Evolutionary conservation across 2,888 invertebrate species (phyloP).

Genomic region (Lucinisca nassula): DNA sequence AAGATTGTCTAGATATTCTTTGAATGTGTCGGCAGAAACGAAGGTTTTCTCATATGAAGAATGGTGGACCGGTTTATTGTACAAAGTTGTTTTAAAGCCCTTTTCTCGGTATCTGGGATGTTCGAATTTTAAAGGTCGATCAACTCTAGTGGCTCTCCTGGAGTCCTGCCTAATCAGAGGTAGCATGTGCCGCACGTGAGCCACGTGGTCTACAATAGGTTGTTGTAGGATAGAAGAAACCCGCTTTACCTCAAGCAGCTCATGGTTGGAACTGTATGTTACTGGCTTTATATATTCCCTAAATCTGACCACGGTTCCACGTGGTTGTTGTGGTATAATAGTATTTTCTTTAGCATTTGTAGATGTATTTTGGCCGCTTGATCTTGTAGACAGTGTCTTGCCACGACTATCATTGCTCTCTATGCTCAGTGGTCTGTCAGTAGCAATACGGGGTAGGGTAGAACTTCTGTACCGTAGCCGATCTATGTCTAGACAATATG

Average conservation of each 20-base stretch:
- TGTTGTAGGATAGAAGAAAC: background rate
- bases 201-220: background rate
- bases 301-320: slow-evolving; percentile 59
- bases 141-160: slow-evolving; percentile 38
- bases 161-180: slow-evolving; percentile 58
- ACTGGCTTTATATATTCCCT: slow-evolving; percentile 60
- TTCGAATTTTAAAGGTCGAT: slow-evolving; percentile 73
- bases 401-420: slow-evolving; percentile 7
- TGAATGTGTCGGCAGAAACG: slow-evolving; percentile 73
- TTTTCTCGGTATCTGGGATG: slow-evolving; percentile 43
- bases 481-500: slow-evolving; percentile 58
- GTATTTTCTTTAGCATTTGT: slow-evolving; percentile 42
- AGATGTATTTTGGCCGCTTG: background rate
- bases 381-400: background rate
- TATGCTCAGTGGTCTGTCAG: slow-evolving; percentile 55
- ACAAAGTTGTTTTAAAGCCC: slow-evolving; percentile 42
- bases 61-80: slow-evolving; percentile 38
- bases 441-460: slow-evolving; percentile 67
- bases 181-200: slow-evolving; percentile 2
- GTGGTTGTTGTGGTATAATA: slow-evolving; percentile 55
- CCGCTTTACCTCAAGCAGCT: slow-evolving; percentile 49
- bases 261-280: slow-evolving; percentile 33
- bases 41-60: slow-evolving; percentile 45
- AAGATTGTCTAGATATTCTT: slow-evolving; percentile 68
- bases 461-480: slow-evolving; percentile 66